phyloP scores from a whole-genome alignment of 2,113 vertebrate genomes.

The Thalassarche chlororhynchos region DNA sequence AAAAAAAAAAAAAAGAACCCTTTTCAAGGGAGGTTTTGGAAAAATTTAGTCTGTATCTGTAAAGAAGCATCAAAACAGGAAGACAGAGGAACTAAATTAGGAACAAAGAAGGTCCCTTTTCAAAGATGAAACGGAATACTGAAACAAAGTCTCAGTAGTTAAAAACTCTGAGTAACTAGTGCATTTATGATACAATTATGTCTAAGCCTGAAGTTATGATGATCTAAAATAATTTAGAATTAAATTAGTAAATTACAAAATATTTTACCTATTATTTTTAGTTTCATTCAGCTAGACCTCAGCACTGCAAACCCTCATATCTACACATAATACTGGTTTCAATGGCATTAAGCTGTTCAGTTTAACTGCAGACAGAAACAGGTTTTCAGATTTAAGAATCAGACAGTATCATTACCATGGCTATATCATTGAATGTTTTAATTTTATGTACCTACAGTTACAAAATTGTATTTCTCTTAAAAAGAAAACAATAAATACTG shows the following conservation, averaged over 20 bases:
- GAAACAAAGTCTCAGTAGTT: neutral
- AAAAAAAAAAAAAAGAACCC: neutral
- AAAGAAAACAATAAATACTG: slow-evolving; percentile 9
- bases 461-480: neutral
- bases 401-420: too few relatives aligned
- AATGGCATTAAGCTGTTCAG: neutral
- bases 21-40: neutral
- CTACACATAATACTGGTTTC: neutral
- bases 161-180: neutral
- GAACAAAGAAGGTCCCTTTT: neutral
- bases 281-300: neutral
- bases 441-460: neutral
- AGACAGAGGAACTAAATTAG: neutral
- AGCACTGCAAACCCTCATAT: neutral
- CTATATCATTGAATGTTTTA: neutral
- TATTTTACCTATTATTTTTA: neutral
- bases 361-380: neutral
- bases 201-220: neutral
- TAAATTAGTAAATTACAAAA: neutral
- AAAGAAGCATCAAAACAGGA: neutral
- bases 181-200: neutral
- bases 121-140: neutral
- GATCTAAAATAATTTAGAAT: neutral
- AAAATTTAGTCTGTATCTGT: neutral
- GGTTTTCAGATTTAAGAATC: neutral